Percentiles rank a stretch among this genome's conserved stretches.
phyloP scores from a whole-genome alignment of 2,113 vertebrate genomes.

The Pavo muticus region DNA sequence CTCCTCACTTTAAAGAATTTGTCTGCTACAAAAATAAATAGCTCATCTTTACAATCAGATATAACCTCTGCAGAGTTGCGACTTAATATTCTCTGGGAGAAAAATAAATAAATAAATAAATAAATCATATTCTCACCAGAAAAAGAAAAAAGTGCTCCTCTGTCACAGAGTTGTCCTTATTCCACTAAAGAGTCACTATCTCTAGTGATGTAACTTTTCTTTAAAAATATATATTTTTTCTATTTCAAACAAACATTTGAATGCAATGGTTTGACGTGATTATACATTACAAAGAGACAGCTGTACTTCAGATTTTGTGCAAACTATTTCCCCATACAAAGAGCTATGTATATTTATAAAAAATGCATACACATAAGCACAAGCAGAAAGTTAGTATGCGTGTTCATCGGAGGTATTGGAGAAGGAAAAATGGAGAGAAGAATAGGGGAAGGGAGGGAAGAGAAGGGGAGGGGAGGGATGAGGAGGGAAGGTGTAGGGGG shows the following conservation, averaged over 20 bases:
- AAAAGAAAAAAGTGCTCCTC: neutral
- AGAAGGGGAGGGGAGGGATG: neutral
- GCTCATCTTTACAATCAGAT: neutral
- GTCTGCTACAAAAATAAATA: neutral
- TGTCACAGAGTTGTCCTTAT: neutral
- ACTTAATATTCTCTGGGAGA: neutral
- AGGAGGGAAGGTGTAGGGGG: neutral
- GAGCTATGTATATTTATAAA: fast-evolving
- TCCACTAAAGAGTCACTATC: neutral
- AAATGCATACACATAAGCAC: neutral
- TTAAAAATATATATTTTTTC: neutral
- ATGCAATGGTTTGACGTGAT: neutral
- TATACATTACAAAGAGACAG: neutral
- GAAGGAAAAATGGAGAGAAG: neutral
- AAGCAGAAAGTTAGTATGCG: neutral
- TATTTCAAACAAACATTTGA: neutral
- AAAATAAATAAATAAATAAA: too few species aligned
- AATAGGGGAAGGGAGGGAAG: neutral
- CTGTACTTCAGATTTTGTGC: neutral
- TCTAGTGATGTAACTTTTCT: neutral
- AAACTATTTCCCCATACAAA: neutral
- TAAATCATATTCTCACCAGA: neutral
- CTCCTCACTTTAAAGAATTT: neutral
- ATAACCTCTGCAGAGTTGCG: neutral
- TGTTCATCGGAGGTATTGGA: neutral